Percentiles rank a stretch among this genome's conserved stretches.
These are phyloP conservation scores for Dasyprocta punctata DNA, from an alignment of 2,113 vertebrate species.

Conservation along the genomic window DNA sequence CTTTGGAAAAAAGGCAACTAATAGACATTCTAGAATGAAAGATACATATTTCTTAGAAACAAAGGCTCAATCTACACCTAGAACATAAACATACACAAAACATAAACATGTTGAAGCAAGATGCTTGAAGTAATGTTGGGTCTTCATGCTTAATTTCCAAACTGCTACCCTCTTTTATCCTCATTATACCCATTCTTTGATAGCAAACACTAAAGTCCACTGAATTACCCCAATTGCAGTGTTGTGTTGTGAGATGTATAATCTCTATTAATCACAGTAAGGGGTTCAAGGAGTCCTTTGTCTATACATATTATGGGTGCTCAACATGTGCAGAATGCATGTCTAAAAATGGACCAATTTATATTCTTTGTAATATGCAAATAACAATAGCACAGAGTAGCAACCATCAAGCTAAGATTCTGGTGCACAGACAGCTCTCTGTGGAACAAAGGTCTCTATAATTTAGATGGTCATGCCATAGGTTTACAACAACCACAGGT, in stretches of 20 bases:
- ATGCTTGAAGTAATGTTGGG: constrained; percentile 6
- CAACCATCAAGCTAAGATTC: too few species aligned
- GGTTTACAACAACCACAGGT: not conserved
- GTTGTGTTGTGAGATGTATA: not conserved
- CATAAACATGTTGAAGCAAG: not conserved
- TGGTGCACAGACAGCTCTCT: not conserved
- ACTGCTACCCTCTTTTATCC: not conserved
- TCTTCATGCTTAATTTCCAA: not conserved
- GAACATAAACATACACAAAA: not conserved
- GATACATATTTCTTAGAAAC: not conserved
- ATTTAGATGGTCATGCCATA: too few species aligned
- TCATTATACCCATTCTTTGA: not conserved
- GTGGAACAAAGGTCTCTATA: not conserved
- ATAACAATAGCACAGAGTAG: not conserved
- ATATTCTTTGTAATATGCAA: not conserved
- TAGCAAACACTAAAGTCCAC: not conserved
- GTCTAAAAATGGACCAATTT: not conserved
- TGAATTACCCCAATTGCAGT: not conserved
- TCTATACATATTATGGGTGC: not conserved
- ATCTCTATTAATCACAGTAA: not conserved
- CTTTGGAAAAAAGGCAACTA: not conserved
- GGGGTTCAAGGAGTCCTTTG: not conserved
- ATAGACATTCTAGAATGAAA: constrained; percentile 18
- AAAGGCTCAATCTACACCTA: not conserved
- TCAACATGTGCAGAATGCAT: not conserved